Conservation (phyloP, 2,888 invertebrate genomes). For the Orthonevra nobilis region DNA sequence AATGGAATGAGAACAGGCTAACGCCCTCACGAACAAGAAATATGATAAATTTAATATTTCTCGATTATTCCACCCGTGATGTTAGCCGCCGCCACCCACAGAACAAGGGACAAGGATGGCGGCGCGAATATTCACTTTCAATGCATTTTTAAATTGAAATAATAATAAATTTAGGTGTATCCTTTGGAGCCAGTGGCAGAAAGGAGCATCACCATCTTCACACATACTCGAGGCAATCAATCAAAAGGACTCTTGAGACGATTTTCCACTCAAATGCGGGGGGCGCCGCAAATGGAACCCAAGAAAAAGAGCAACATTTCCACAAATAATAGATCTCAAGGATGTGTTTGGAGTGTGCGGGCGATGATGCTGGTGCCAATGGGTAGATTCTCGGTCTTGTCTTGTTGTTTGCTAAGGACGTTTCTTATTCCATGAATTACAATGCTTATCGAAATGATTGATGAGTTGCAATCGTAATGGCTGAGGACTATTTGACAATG, state of each 20-base stretch:
- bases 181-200: slow-evolving; percentile 8
- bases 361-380: not conserved
- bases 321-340: slow-evolving; percentile 59
- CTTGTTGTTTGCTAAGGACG: slow-evolving; percentile 33
- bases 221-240: slow-evolving; percentile 70
- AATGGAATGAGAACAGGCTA: slow-evolving; percentile 43
- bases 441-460: slow-evolving; percentile 47
- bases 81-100: slow-evolving; percentile 4
- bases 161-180: slow-evolving; percentile 66
- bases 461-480: slow-evolving; percentile 10
- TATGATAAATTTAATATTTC: slow-evolving; percentile 61
- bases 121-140: slow-evolving; percentile 58
- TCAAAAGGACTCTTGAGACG: slow-evolving; percentile 70
- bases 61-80: no score
- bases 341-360: slow-evolving; percentile 31
- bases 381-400: slow-evolving; percentile 55
- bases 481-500: not conserved
- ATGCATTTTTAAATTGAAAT: slow-evolving; percentile 70
- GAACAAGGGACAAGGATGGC: not conserved
- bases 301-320: slow-evolving; percentile 61
- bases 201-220: slow-evolving; percentile 56
- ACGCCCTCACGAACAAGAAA: slow-evolving; percentile 41
- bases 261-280: slow-evolving; percentile 57
- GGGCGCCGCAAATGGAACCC: no score
- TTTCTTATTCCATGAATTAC: slow-evolving; percentile 45